A percentile compares a stretch with the other conserved stretches of the same genome.
These are phyloP conservation scores for Zhuqinia jingwanae DNA, from an alignment of 2,888 invertebrate species.

Conservation along the genomic window DNA sequence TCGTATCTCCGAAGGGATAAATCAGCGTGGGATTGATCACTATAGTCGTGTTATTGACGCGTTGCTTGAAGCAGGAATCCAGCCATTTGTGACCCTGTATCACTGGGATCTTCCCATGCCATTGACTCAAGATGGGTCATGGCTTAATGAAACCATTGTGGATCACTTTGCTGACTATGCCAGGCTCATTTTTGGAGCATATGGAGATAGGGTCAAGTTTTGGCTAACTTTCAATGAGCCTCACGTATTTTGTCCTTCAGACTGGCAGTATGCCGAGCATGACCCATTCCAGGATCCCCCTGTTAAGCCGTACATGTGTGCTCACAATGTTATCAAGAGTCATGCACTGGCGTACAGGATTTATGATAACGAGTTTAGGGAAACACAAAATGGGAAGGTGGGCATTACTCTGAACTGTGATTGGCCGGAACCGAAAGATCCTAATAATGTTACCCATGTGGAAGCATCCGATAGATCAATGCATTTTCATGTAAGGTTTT, in stretches of 20 bases:
- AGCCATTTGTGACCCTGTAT: conserved; percentile 84
- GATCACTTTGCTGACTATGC: conserved; percentile 83
- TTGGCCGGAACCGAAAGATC: conserved; percentile 65
- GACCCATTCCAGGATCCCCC: conserved; percentile 39
- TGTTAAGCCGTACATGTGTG: conserved; percentile 73
- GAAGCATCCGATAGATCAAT: conserved; percentile 71
- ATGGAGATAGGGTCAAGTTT: conserved; percentile 82
- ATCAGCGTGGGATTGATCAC: conserved; percentile 81
- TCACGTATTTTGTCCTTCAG: conserved; percentile 52
- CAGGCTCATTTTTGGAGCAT: conserved; percentile 81
- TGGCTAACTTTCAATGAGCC: conserved; percentile 64
- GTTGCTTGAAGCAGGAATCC: conserved; percentile 80
- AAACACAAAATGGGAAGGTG: conserved; percentile 60
- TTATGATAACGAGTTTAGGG: conserved; percentile 78
- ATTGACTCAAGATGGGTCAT: conserved; percentile 82
- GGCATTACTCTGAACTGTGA: conserved; percentile 67
- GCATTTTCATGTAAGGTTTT: conserved; percentile 69
- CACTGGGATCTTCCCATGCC: conserved; percentile 84
- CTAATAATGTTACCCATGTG: conserved; percentile 60
- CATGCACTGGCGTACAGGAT: conserved; percentile 80
- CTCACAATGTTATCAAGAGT: conserved; percentile 79
- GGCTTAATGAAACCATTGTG: conserved; percentile 81
- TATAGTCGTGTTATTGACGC: conserved; percentile 83
- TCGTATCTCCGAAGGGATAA: conserved; percentile 79
- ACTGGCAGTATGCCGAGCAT: conserved; percentile 80